A percentile compares a stretch with the other conserved stretches of the same genome.
These are phyloP conservation scores for Delia radicum DNA, from an alignment of 1,140 invertebrate species.

Conservation along the genomic window DNA sequence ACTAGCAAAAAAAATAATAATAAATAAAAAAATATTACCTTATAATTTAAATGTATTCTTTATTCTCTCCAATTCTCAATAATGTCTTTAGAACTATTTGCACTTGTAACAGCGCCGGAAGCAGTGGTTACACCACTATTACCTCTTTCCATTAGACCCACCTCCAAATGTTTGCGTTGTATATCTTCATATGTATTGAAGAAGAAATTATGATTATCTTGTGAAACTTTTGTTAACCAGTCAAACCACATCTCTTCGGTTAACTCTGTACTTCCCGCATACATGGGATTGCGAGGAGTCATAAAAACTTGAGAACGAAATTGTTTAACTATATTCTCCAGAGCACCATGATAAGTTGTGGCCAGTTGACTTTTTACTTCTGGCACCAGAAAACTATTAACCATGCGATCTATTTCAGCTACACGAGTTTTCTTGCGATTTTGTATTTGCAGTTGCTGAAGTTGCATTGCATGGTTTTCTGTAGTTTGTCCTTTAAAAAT, in stretches of 20 bases:
- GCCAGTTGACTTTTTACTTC: conserved; percentile 27
- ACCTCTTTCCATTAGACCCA: conserved; percentile 10
- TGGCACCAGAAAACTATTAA: conserved; percentile 42
- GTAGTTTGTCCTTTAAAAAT: conserved; percentile 38
- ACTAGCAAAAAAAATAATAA: too few relatives aligned
- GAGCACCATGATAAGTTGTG: conserved; percentile 22
- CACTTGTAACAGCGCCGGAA: not conserved
- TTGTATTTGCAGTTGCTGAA: not conserved
- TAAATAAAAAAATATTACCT: not conserved
- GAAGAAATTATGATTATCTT: conserved; percentile 26
- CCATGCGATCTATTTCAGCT: conserved; percentile 2
- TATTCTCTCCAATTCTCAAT: conserved; percentile 16
- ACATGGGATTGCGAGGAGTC: conserved; percentile 31
- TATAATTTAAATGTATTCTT: not conserved
- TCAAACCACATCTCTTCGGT: conserved; percentile 32
- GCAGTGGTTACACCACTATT: too few relatives aligned
- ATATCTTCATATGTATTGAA: conserved; percentile 30
- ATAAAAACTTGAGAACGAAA: conserved; percentile 28
- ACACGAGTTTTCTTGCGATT: conserved; percentile 14
- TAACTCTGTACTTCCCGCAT: conserved; percentile 18
- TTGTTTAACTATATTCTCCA: conserved; percentile 22
- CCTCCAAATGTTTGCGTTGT: conserved; percentile 27
- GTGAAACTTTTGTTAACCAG: conserved; percentile 13
- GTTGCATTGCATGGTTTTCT: not conserved
- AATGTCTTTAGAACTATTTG: conserved; percentile 1